Evolutionary conservation across 2,888 invertebrate genomes (phyloP), one percentile per base, ranked within the genome.

Genomic region (Eudasyphora cyanicolor): DNA sequence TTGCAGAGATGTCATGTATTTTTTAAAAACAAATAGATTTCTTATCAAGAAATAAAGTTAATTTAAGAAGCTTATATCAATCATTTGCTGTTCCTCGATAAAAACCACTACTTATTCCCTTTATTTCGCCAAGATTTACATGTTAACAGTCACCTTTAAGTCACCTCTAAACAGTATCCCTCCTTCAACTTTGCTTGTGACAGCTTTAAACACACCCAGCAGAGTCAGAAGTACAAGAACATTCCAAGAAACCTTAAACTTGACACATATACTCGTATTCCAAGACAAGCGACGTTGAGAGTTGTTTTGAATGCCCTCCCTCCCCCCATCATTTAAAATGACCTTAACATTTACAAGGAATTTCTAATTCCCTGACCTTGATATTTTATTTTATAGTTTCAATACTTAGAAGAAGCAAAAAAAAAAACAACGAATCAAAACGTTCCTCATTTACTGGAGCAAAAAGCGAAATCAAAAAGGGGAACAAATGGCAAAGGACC

Each of bases 201-300:
- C 38, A 67, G 8, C 54, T 24, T 14, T n/a, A 21, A 21, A 17
- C 10, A 21, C 64, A 64, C 19, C 21, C 19, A 10, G 45, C 27
- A 57, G 19, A 12, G 38, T 24, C 42, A 67, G 19, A n/a, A 29
- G 32, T 60, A 14, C 14, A n/a, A n/a, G n/a, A 45, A 27, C 57
- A 24, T 27, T n/a, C n/a, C n/a, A 24, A 60, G 32, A 21, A 73
- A 64, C 84, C 81, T 84, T 84, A 81, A 84, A 84, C 84, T 84
- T 84, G 84, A 84, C 81, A 84, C 21, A 78, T 38, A 54, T 75
- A n/a, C n/a, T n/a, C n/a, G n/a, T n/a, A n/a, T n/a, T n/a, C n/a
- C n/a, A n/a, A n/a, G n/a, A 62, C 35, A 32, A 38, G 8, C 38
- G 35, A 35, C n/a, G n/a, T n/a, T n/a, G n/a, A n/a, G n/a, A n/a